These are phyloP conservation scores for Danio tinwini DNA, from an alignment of 2,797 vertebrate species.

Conservation along the genomic window DNA sequence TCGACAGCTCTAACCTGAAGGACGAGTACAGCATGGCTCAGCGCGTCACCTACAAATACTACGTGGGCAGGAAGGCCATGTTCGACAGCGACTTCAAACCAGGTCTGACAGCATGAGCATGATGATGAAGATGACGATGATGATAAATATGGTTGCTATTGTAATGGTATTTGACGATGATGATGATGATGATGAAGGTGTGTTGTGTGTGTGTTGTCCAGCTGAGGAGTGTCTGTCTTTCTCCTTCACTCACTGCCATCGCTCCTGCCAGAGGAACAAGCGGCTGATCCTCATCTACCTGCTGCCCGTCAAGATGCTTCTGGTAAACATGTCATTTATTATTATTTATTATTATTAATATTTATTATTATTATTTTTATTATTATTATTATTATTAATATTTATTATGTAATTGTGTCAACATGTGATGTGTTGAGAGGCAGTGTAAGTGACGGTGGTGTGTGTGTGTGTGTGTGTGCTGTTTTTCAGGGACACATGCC, in stretches of 20 bases:
- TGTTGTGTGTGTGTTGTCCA: constrained; percentile 60
- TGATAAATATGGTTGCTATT: too few relatives aligned
- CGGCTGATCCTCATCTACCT: constrained; percentile 96
- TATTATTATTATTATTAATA: too few relatives aligned
- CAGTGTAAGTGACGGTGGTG: too few relatives aligned
- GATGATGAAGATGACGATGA: not conserved
- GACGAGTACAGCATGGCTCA: constrained; percentile 93
- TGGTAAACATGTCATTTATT: constrained; percentile 72
- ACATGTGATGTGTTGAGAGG: too few relatives aligned
- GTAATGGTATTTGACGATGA: too few relatives aligned
- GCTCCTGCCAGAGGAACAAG: constrained; percentile 95
- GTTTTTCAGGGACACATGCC: constrained; percentile 94
- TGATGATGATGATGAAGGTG: not conserved
- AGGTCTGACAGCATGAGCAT: constrained; percentile 71
- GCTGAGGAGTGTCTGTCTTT: constrained; percentile 94
- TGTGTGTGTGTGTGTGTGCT: not conserved
- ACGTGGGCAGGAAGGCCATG: constrained; percentile 97
- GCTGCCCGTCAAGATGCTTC: constrained; percentile 95
- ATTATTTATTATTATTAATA: too few relatives aligned
- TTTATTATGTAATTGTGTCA: too few relatives aligned
- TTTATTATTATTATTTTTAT: too few relatives aligned
- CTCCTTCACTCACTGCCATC: constrained; percentile 92
- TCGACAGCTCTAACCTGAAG: constrained; percentile 96
- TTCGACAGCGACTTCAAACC: constrained; percentile 97
- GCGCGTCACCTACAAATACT: constrained; percentile 94